A percentile compares a stretch with the other conserved stretches of the same genome.
These are phyloP conservation scores for Cyprinodon brontotheroides DNA, from an alignment of 2,113 vertebrate genomes.

Conservation along the genomic window DNA sequence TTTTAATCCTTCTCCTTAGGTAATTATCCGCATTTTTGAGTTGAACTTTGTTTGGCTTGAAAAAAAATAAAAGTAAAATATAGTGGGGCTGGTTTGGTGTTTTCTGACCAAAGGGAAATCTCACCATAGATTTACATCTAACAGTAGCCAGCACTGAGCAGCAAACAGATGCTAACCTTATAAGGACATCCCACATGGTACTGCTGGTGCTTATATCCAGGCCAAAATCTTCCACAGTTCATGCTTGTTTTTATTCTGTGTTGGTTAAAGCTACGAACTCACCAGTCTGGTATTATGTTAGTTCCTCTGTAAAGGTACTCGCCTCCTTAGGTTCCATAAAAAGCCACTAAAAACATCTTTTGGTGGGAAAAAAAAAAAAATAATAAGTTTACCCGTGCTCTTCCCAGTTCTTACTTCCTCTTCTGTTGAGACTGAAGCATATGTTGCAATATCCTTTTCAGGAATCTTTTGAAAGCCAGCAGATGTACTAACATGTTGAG, in stretches of 20 bases:
- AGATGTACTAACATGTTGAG: conserved; percentile 48
- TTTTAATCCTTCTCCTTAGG: no score
- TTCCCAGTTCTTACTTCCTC: conserved; percentile 48
- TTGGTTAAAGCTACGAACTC: conserved; percentile 29
- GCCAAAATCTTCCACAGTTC: not conserved
- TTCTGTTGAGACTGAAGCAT: conserved; percentile 28
- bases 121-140: not conserved
- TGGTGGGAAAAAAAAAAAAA: not conserved
- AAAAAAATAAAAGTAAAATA: not conserved
- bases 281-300: conserved; percentile 31
- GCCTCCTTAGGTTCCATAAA: conserved; percentile 28
- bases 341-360: conserved; percentile 24
- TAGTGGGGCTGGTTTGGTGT: not conserved
- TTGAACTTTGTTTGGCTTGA: not conserved
- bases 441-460: conserved; percentile 64
- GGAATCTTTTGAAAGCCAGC: conserved; percentile 53
- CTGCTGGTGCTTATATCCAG: not conserved
- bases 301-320: not conserved
- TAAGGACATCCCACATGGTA: not conserved
- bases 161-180: not conserved
- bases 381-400: not conserved
- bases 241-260: not conserved
- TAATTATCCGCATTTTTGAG: not conserved
- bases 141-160: not conserved
- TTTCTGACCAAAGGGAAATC: not conserved